Percentiles rank a stretch among this genome's conserved stretches.
phyloP scores from a whole-genome alignment of 2,888 invertebrate species.

The Netelia melanura region DNA sequence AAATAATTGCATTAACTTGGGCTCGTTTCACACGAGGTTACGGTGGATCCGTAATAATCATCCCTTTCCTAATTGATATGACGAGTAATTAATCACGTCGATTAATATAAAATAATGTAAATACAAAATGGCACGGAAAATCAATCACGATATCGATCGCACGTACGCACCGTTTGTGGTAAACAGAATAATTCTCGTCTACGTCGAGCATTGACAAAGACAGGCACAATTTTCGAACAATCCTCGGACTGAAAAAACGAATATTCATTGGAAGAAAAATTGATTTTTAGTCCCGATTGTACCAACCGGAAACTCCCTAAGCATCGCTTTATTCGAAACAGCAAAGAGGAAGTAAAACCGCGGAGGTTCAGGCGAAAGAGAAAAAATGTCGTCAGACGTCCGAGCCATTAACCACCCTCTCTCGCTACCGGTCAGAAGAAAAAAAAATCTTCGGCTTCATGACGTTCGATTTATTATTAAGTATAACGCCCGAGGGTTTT shows the following conservation, averaged over 20 bases:
- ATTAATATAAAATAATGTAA: background rate
- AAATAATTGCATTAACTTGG: background rate
- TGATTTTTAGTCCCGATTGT: background rate
- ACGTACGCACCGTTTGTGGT: background rate
- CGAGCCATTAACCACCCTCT: background rate
- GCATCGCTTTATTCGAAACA: background rate
- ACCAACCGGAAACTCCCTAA: background rate
- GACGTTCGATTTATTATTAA: constrained; percentile 36
- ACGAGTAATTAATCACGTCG: background rate
- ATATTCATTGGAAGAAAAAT: background rate
- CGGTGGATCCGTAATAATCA: background rate
- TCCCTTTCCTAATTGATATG: background rate
- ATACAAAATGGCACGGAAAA: background rate
- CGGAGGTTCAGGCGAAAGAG: background rate
- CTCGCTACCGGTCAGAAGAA: background rate
- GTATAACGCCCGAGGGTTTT: constrained; percentile 11
- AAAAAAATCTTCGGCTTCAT: constrained; percentile 11
- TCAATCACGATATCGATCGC: background rate
- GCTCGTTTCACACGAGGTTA: background rate
- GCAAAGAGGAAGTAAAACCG: background rate
- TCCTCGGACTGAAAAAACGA: too few relatives aligned
- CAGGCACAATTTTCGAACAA: too few relatives aligned
- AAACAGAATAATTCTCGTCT: background rate
- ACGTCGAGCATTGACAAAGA: background rate
- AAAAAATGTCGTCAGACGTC: background rate